Base-by-base conservation (phyloP, 2,797 vertebrate genomes). In the Aplochiton taeniatus region DNA sequence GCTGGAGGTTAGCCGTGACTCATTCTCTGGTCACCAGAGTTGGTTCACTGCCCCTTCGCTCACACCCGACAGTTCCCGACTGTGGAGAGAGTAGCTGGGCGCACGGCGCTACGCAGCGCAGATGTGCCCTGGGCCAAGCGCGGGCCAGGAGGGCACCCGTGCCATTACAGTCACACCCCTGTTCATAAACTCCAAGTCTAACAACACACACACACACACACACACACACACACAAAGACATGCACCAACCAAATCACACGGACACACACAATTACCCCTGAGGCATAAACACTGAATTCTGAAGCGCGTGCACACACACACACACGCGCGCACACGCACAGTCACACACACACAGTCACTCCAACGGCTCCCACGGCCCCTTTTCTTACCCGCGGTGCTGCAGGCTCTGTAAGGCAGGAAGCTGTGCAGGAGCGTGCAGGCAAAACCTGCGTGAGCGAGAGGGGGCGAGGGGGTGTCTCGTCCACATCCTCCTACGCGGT, bases 271-370 rank as follows among this genome's bases (percentile, higher is more conserved):
- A 31, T 31, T 31, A 6, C 31, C 31, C n/a, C 31, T 31, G 2
- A 31, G 31, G 31, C 31, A 31, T 31, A 31, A 6, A 6, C 31
- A 31, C 31, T 31, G 31, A 31, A 31, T 31, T 31, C 2, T 31
- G 6, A 31, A 31, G 31, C 2, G 31, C 31, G 31, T 31, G 31
- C 58, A 9, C 44, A n/a, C 45, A 61, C 17, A n/a, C 18, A 19
- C n/a, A 11, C 72, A 75, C 55, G 73, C 70, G 73, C 66, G 68
- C 69, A 69, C 71, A 69, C 65, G 66, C 64, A 72, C 65, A 70
- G 58, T 55, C 65, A 61, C 68, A 58, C 62, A 65, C 5, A 1
- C 70, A 55, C 63, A 31, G 2, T 9, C 18, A 56, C 11, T 12
- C 54, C 9, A 11, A 18, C 20, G 14, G 41, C 14, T n/a, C 18